Conservation (phyloP, 2,113 vertebrate genomes). For the Zapus hudsonius region DNA sequence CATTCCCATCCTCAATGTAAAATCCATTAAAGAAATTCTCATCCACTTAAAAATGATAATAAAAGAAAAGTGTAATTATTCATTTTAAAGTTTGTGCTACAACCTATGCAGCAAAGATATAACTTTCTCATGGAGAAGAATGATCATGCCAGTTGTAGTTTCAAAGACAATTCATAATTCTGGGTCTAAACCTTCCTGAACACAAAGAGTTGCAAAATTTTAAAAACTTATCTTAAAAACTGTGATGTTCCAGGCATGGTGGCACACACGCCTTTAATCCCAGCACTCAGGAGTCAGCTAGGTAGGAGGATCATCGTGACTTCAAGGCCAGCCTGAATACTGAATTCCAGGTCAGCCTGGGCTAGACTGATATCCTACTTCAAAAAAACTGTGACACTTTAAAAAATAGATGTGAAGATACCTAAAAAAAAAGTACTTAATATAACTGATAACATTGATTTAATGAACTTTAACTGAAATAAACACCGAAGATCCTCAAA, state of each 20-base stretch:
- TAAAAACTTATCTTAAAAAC: slow-evolving; percentile 25
- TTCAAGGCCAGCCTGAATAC: too few species aligned
- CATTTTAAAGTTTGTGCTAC: slow-evolving; percentile 25
- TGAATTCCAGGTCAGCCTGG: too few species aligned
- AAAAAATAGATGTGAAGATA: neutral
- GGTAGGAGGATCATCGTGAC: too few species aligned
- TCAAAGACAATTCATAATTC: slow-evolving; percentile 42
- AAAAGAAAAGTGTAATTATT: slow-evolving; percentile 11
- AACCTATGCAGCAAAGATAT: neutral
- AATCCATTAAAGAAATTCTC: slow-evolving; percentile 6
- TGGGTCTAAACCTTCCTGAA: slow-evolving; percentile 16
- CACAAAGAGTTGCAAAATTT: slow-evolving; percentile 23
- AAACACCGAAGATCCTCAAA: neutral
- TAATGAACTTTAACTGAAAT: slow-evolving; percentile 29
- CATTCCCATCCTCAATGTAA: neutral
- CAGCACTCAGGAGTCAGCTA: too few species aligned
- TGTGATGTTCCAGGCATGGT: too few species aligned
- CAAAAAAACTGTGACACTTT: neutral
- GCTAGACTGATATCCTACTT: too few species aligned
- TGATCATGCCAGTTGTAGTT: slow-evolving; percentile 18
- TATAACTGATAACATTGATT: slow-evolving; percentile 4
- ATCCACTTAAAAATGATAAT: slow-evolving; percentile 35
- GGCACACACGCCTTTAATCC: too few species aligned
- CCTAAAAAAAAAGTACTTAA: neutral
- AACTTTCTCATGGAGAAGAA: slow-evolving; percentile 26